phyloP scores from a whole-genome alignment of 2,888 invertebrate genomes.

The Apotomis turbidana region DNA sequence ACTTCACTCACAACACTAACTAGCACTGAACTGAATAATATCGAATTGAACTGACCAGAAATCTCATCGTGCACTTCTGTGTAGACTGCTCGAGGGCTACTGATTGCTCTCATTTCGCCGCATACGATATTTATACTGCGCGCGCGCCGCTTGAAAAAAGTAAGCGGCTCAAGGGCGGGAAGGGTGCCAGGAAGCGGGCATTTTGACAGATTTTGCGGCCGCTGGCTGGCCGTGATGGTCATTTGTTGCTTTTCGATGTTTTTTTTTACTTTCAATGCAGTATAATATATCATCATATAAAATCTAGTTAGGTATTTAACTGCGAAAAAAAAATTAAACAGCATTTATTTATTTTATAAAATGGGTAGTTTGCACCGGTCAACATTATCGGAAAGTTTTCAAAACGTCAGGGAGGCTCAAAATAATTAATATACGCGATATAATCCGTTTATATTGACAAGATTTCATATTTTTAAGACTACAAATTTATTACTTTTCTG shows the following conservation, averaged over 20 bases:
- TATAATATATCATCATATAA: too few relatives aligned
- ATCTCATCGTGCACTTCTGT: slow-evolving; percentile 68
- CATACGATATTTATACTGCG: slow-evolving; percentile 69
- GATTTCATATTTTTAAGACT: too few relatives aligned
- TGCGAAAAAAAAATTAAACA: too few relatives aligned
- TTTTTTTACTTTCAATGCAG: background rate
- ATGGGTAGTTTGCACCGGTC: too few relatives aligned
- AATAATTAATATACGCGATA: too few relatives aligned
- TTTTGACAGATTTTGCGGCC: slow-evolving; percentile 60
- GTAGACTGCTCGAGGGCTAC: slow-evolving; percentile 68
- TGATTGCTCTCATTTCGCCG: slow-evolving; percentile 61
- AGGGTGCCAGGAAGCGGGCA: slow-evolving; percentile 78
- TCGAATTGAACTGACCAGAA: slow-evolving; percentile 70
- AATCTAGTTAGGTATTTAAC: too few relatives aligned
- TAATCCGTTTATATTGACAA: too few relatives aligned
- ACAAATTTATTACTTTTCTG: too few relatives aligned
- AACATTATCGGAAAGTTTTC: too few relatives aligned
- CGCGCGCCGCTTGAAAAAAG: slow-evolving; percentile 48
- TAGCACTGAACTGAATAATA: slow-evolving; percentile 7
- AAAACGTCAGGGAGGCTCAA: too few relatives aligned
- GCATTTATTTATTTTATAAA: too few relatives aligned
- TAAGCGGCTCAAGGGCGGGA: slow-evolving; percentile 60
- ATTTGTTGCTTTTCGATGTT: slow-evolving; percentile 15
- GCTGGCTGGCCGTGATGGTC: slow-evolving; percentile 40
- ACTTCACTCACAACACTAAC: slow-evolving; percentile 1